Percentiles rank a stretch among this genome's conserved stretches.
phyloP scores from a whole-genome alignment of 64 coral and sea anemone genomes.

The Hydrozoanthus tunicans region DNA sequence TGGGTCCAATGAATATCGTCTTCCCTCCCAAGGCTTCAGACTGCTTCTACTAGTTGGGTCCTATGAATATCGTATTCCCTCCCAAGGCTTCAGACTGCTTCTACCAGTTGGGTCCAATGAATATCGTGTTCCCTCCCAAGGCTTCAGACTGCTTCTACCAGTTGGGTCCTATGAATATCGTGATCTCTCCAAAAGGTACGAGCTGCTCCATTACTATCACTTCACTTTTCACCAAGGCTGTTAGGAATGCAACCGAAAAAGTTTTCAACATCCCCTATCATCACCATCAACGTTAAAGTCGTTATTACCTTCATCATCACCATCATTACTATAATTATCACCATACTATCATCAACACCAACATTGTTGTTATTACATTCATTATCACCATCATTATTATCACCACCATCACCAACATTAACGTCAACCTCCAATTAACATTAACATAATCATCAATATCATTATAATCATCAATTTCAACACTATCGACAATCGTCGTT shows the following conservation, averaged over 20 bases:
- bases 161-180: too few species aligned
- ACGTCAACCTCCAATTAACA: background rate
- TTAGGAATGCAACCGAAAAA: background rate
- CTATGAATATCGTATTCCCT: too few species aligned
- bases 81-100: too few species aligned
- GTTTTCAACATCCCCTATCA: background rate
- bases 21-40: too few species aligned
- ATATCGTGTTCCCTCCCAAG: too few species aligned
- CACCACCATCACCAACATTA: background rate
- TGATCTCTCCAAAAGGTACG: too few species aligned
- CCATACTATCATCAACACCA: background rate
- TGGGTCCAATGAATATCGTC: too few species aligned
- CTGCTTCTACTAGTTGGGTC: too few species aligned
- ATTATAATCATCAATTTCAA: background rate
- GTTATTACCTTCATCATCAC: background rate
- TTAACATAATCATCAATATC: background rate
- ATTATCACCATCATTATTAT: background rate
- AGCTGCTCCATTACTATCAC: constrained; percentile 14
- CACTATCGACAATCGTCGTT: background rate
- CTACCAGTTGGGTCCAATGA: too few species aligned
- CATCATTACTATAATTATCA: background rate
- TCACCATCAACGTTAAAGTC: background rate
- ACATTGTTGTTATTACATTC: background rate
- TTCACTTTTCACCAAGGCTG: constrained; percentile 2
- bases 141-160: too few species aligned